Evolutionary conservation across 2,888 invertebrate species (phyloP).

Genomic region (Nemurella pictetii): DNA sequence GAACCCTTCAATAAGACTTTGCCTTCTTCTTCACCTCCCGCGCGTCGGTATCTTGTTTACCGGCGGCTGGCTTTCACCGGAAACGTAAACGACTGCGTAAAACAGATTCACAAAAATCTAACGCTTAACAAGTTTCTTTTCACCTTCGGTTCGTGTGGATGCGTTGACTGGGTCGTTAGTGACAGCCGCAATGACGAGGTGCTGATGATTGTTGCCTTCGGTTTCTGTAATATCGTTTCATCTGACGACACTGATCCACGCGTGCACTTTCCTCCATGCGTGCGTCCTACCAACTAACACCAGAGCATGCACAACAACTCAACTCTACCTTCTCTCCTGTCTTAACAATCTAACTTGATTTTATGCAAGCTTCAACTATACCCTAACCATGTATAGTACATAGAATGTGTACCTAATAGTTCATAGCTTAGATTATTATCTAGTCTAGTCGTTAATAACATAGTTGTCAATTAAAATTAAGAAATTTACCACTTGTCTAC

Average conservation of each 20-base stretch:
- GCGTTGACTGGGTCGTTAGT: background rate
- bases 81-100: too few relatives aligned
- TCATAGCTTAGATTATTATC: background rate
- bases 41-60: background rate
- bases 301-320: background rate
- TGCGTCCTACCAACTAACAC: background rate
- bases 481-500: too few relatives aligned
- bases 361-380: background rate
- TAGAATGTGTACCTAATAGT: background rate
- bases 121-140: background rate
- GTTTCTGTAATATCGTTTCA: background rate
- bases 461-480: too few relatives aligned
- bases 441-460: too few relatives aligned
- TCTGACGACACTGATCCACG: background rate
- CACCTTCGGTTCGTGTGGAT: background rate
- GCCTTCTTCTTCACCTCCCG: background rate
- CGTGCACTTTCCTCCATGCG: background rate
- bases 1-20: conserved; percentile 20
- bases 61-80: background rate
- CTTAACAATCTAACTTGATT: background rate
- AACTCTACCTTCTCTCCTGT: background rate
- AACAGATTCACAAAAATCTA: background rate
- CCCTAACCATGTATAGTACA: background rate
- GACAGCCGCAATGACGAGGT: background rate
- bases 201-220: background rate